Base-by-base conservation (phyloP, 2,797 vertebrate genomes). In the Myotis vivesi region DNA sequence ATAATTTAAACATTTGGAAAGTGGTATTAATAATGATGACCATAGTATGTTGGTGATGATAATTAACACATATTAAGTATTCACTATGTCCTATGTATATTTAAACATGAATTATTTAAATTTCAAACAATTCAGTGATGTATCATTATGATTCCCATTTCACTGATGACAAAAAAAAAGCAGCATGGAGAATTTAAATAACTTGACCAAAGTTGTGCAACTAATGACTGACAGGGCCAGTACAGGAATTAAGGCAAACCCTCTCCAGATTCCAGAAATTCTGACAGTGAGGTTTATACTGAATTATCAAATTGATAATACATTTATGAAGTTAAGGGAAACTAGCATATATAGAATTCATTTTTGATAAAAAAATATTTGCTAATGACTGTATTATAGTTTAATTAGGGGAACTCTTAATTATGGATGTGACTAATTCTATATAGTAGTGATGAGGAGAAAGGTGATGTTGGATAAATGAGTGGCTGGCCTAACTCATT, bases 291-390 rank as follows among this genome's bases (percentile, higher is more conserved):
- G 2, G 33, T 83, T 64, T 83, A 55, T 46, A 76, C 25, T 68
- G 15, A 15, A 76, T 53, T 62, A 62, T 68, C 8, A 57, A 71
- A 72, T 33, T 57, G 36, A n/a, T 75, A 33, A 55, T 36, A 11
- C 10, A 25, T 46, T 53, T 76, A 25, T 77, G 1, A 72, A 53
- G 2, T 62, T 69, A 77, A 91, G 51, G 75, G 46, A 59, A 85
- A 55, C 13, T 66, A 16, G 23, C 86, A 73, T 81, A 87, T 7
- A 36, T 3, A 33, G 1, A 73, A 80, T 19, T 62, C 3, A 75
- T 80, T 69, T 93, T 57, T 92, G 3, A 12, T 41, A 8, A 76
- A 75, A 75, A 92, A 77, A 38, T 53, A 59, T 76, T 95, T 83
- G 64, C 28, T 73, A 79, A 7, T 46, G 51, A 22, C 3, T 87